Evolutionary conservation across 1,140 invertebrate genomes (phyloP).

Genomic region (Hyphantria cunea): DNA sequence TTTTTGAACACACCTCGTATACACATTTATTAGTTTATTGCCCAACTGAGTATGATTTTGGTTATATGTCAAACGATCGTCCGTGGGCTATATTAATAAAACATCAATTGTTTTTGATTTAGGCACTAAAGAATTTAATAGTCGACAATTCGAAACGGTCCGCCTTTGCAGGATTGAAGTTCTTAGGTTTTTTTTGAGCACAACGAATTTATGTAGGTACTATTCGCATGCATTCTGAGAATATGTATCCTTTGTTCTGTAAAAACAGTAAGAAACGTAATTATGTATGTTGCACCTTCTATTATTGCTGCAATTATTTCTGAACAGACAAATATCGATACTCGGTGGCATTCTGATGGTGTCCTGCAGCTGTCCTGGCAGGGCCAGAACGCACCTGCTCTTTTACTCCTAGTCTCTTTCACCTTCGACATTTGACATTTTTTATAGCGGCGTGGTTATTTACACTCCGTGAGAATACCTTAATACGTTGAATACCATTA

Average conservation of each 20-base stretch:
- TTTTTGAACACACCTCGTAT: no score
- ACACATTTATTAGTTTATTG: not conserved
- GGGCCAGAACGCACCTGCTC: constrained; percentile 42
- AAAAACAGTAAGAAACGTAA: constrained; percentile 29
- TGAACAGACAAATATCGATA: constrained; percentile 13
- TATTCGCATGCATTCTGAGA: constrained; percentile 29
- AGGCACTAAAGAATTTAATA: constrained; percentile 27
- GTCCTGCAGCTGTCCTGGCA: constrained; percentile 31
- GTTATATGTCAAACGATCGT: not conserved
- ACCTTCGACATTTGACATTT: constrained; percentile 53
- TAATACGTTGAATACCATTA: not conserved
- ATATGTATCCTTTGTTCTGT: constrained; percentile 25
- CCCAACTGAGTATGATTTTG: no score
- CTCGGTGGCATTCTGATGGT: constrained; percentile 15
- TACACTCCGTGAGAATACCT: not conserved
- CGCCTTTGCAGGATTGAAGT: constrained; percentile 16
- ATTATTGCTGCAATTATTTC: constrained; percentile 25
- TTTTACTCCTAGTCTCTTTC: constrained; percentile 34
- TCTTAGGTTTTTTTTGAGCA: constrained; percentile 23
- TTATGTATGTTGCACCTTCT: constrained; percentile 7
- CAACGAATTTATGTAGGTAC: constrained; percentile 23
- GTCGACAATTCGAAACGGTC: constrained; percentile 21
- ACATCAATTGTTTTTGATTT: constrained; percentile 22
- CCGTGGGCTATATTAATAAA: constrained; percentile 6
- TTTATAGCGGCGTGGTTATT: constrained; percentile 29